Base-by-base conservation (phyloP, 2,888 invertebrate genomes). In the Chelonus formosanus region DNA sequence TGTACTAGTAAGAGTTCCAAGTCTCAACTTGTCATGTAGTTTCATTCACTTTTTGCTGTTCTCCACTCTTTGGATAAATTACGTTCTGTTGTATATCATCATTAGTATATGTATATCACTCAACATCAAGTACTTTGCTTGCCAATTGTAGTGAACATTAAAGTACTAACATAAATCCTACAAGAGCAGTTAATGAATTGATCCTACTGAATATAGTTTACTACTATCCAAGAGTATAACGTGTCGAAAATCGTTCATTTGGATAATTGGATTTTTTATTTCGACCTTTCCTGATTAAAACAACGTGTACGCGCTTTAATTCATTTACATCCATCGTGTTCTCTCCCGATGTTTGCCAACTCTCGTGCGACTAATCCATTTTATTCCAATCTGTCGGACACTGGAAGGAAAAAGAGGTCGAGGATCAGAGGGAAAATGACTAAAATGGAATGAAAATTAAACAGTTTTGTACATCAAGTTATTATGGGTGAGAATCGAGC, bases 341-440 rank as follows among this genome's bases (percentile, higher is more conserved):
- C 36, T 43, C 48, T 48, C 3, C 40, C 43, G 54, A 40, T 61
- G 65, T 65, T 65, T 65, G 65, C 61, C 65, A 65, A 60, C 50
- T 56, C 61, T 61, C 56, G 50, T 44, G 48, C 61, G 47, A 36
- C 55, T 65, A 65, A 65, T 65, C 65, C 55, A 55, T 61, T 65
- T 61, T 61, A 52, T 65, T 60, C 59, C 65, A 65, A 59, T 54
- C 65, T 60, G 65, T 55, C 65, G 56, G 60, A 60, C 40, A 40
- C 48, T 4, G 43, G 6, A 10, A 48, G 8, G 10, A 48, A 50
- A 48, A 52, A 32, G 31, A 52, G 40, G 57, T 36, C 20, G 36
- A 52, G 47, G 48, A 36, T 31, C 7, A 56, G 48, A 48, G 35
- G 47, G 35, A 63, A 63, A 56, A 56, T 48, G 63, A 50, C 53